Conservation (phyloP, 1,140 invertebrate species). For the Drosophila kikkawai region DNA sequence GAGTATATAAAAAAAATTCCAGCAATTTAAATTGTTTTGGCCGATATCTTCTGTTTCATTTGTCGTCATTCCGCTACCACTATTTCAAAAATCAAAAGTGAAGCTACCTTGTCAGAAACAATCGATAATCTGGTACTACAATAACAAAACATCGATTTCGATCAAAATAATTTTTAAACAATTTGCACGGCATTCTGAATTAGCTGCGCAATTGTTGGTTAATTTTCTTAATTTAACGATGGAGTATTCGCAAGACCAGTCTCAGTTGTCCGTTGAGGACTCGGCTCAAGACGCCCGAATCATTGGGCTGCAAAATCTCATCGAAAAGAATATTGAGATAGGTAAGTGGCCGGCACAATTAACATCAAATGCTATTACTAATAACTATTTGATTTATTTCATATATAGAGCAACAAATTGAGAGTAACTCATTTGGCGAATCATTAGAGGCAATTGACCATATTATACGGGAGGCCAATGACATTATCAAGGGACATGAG, state of each 20-base stretch:
- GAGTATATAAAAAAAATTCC: not conserved
- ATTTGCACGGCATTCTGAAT: not conserved
- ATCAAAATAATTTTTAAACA: conserved; percentile 13
- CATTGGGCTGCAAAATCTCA: conserved; percentile 54
- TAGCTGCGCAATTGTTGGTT: not conserved
- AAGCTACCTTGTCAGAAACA: not conserved
- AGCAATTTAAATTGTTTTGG: not conserved
- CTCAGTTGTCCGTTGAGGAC: not conserved
- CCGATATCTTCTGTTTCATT: not conserved
- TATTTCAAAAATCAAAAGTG: not conserved
- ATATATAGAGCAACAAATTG: conserved; percentile 54
- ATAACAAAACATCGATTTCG: not conserved
- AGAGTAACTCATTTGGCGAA: conserved; percentile 40
- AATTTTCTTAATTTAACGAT: not conserved
- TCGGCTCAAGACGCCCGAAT: conserved; percentile 35
- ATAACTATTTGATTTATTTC: not conserved
- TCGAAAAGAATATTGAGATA: conserved; percentile 64
- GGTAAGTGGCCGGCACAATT: conserved; percentile 28
- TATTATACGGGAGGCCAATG: conserved; percentile 50
- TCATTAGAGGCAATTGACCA: conserved; percentile 54
- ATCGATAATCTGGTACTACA: not conserved
- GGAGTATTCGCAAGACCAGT: conserved; percentile 5
- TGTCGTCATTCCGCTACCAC: not conserved
- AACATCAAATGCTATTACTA: not conserved
- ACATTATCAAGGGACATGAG: conserved; percentile 48